A percentile compares a stretch with the other conserved stretches of the same genome.
These are phyloP conservation scores for Xenopus tropicalis DNA, from an alignment of 2,113 vertebrate species.

Conservation along the genomic window UCB_Xtro_10.0 CM004447.2:141178001-141178500, in stretches of 20 bases:
- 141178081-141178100: constrained; percentile 19
- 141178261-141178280: constrained; percentile 56
- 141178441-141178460: constrained; percentile 74
- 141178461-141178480: constrained; percentile 82
- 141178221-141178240: constrained; percentile 57
- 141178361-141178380: constrained; percentile 71
- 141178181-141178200: constrained; percentile 42
- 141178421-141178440: constrained; percentile 77
- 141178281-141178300: constrained; percentile 58
- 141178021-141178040: constrained; percentile 41
- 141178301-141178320: constrained; percentile 57
- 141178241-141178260: constrained; percentile 61
- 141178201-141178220: constrained; percentile 58
- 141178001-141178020: constrained; percentile 39
- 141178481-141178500: constrained; percentile 70
- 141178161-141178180: constrained; percentile 34
- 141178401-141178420: constrained; percentile 69
- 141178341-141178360: constrained; percentile 71
- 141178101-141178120: constrained; percentile 49
- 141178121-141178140: constrained; percentile 47
- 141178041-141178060: constrained; percentile 18
- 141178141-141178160: neutral
- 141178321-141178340: constrained; percentile 70
- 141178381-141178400: constrained; percentile 77
- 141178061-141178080: constrained; percentile 44